Evolutionary conservation across 2,797 vertebrate species (phyloP).

Genomic region (Dermochelys coriacea): DNA sequence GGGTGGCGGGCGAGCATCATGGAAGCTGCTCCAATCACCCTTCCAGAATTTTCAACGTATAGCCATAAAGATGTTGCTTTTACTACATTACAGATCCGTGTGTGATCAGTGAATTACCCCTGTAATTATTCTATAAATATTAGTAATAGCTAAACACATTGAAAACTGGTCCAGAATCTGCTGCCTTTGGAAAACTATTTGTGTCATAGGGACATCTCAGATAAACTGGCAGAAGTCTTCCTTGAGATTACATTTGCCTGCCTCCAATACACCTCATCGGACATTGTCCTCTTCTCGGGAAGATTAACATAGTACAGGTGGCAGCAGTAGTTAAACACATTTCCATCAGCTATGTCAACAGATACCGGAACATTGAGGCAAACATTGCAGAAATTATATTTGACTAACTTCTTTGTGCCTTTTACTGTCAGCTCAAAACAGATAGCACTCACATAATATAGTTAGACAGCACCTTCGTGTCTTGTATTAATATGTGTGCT

Average conservation of each 20-base stretch:
- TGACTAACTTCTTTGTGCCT: fast-evolving
- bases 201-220: background rate
- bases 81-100: background rate
- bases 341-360: background rate
- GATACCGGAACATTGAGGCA: background rate
- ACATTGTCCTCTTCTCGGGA: background rate
- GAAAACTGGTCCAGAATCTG: background rate
- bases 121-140: background rate
- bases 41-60: background rate
- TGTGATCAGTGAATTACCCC: fast-evolving
- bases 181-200: background rate
- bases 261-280: background rate
- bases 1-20: fast-evolving
- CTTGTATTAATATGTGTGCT: fast-evolving
- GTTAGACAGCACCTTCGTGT: background rate
- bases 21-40: background rate
- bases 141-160: background rate
- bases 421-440: background rate
- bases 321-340: background rate
- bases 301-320: background rate
- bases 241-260: background rate
- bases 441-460: background rate
- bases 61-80: background rate
- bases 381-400: background rate
- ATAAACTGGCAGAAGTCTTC: background rate